Percentiles rank a stretch among this genome's conserved stretches.
phyloP scores from a whole-genome alignment of 2,888 invertebrate genomes.

The Iselma pallidipennis region DNA sequence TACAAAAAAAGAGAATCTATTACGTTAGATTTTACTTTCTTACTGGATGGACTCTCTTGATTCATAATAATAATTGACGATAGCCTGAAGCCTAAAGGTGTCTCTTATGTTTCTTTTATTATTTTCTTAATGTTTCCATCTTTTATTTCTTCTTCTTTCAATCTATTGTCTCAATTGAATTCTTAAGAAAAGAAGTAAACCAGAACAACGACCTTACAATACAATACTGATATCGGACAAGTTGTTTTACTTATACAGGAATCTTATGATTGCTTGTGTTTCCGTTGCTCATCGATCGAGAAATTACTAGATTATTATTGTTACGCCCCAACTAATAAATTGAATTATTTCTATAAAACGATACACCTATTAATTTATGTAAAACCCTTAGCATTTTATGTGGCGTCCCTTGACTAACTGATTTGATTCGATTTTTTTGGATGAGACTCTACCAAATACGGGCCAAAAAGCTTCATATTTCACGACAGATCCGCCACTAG shows the following conservation, averaged over 20 bases:
- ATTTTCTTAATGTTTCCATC: too few species aligned
- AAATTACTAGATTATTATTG: slow-evolving; percentile 8
- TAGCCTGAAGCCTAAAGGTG: background rate
- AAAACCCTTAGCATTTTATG: too few species aligned
- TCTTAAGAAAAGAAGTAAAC: slow-evolving; percentile 35
- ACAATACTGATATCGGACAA: background rate
- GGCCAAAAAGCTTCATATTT: too few species aligned
- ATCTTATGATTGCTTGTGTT: slow-evolving; percentile 10
- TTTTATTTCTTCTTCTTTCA: background rate
- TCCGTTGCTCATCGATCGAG: slow-evolving; percentile 16
- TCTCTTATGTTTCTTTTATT: background rate
- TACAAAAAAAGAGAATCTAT: slow-evolving; percentile 8
- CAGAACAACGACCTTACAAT: slow-evolving; percentile 33
- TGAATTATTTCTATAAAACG: background rate
- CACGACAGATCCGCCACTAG: too few species aligned
- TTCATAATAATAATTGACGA: slow-evolving; percentile 10
- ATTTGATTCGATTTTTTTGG: too few species aligned
- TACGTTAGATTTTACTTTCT: slow-evolving; percentile 32
- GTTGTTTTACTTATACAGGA: slow-evolving; percentile 8
- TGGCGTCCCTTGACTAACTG: too few species aligned
- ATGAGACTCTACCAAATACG: too few species aligned
- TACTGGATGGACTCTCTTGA: slow-evolving; percentile 15
- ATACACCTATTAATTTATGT: background rate
- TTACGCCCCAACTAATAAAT: slow-evolving; percentile 8
- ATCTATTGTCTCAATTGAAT: slow-evolving; percentile 5